A percentile compares a stretch with the other conserved stretches of the same genome.
phyloP scores from a whole-genome alignment of 2,797 vertebrate genomes.

The Cheirogaleus major region DNA sequence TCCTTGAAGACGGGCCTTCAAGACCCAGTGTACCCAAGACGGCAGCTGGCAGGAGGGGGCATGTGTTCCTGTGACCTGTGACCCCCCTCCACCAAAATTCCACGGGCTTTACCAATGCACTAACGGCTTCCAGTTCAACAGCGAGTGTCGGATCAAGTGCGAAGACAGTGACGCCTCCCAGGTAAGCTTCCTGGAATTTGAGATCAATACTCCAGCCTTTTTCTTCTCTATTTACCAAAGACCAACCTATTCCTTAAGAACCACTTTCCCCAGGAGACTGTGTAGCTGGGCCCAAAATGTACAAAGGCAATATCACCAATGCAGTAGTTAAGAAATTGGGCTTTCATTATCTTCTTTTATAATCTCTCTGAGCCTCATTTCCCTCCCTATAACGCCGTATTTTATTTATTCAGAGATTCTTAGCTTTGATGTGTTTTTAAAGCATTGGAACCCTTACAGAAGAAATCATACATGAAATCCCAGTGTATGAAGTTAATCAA shows the following conservation, averaged over 20 bases:
- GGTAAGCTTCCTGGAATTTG: slow-evolving; percentile 80
- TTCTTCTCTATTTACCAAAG: not conserved
- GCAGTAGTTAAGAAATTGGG: not conserved
- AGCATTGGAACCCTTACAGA: not conserved
- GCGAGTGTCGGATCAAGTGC: slow-evolving; percentile 95
- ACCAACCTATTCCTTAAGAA: not conserved
- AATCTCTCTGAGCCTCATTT: not conserved
- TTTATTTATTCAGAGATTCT: not conserved
- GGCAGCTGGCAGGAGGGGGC: slow-evolving; percentile 95
- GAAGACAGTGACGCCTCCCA: slow-evolving; percentile 86
- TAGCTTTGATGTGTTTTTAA: not conserved
- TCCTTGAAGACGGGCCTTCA: slow-evolving; percentile 93
- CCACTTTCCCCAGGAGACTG: not conserved
- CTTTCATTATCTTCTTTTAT: not conserved
- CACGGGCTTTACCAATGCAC: slow-evolving; percentile 96
- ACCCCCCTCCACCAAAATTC: slow-evolving; percentile 94
- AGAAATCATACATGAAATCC: not conserved
- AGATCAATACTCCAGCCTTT: fast-evolving
- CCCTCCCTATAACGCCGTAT: not conserved
- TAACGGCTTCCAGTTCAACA: slow-evolving; percentile 96
- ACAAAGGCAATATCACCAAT: fast-evolving
- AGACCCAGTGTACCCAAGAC: slow-evolving; percentile 96
- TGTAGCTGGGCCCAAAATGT: not conserved
- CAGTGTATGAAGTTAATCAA: not conserved
- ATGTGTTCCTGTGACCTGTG: slow-evolving; percentile 96